Conservation (phyloP, 2,888 invertebrate species). For the Agrochola lychnidis region DNA sequence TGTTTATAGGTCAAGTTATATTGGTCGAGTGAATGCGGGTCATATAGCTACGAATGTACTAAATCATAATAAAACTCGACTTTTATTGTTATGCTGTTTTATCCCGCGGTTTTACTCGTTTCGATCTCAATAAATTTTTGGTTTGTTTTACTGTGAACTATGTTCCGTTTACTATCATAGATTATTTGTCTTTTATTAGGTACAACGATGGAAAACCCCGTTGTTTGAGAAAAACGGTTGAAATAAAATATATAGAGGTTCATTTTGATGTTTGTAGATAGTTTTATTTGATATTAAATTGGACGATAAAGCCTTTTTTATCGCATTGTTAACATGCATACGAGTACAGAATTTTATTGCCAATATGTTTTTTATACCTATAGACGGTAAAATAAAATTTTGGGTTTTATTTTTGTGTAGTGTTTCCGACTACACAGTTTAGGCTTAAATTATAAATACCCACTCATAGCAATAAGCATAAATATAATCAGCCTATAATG, state of each 20-base stretch:
- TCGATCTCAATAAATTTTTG: conserved; percentile 65
- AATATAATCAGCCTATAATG: too few relatives aligned
- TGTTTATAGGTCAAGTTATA: conserved; percentile 58
- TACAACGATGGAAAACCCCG: conserved; percentile 24
- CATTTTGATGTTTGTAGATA: conserved; percentile 31
- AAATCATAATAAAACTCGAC: conserved; percentile 76
- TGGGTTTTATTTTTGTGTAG: neutral
- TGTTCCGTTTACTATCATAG: conserved; percentile 42
- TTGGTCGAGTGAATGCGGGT: conserved; percentile 59
- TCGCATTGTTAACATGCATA: conserved; percentile 26
- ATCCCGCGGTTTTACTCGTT: conserved; percentile 61
- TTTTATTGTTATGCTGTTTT: conserved; percentile 71
- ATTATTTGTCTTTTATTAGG: conserved; percentile 57
- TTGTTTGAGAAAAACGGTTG: conserved; percentile 30
- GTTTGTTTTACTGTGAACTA: conserved; percentile 58
- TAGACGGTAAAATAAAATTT: neutral
- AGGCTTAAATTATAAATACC: neutral
- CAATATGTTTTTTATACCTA: neutral
- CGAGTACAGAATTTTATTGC: conserved; percentile 12
- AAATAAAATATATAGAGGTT: conserved; percentile 45
- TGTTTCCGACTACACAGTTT: neutral
- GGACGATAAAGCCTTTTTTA: conserved; percentile 13
- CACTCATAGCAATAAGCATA: neutral
- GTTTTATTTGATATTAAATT: conserved; percentile 46
- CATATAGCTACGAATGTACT: conserved; percentile 69